Base-by-base conservation (phyloP, 1,140 invertebrate species). In the Lanistes nyassanus region DNA sequence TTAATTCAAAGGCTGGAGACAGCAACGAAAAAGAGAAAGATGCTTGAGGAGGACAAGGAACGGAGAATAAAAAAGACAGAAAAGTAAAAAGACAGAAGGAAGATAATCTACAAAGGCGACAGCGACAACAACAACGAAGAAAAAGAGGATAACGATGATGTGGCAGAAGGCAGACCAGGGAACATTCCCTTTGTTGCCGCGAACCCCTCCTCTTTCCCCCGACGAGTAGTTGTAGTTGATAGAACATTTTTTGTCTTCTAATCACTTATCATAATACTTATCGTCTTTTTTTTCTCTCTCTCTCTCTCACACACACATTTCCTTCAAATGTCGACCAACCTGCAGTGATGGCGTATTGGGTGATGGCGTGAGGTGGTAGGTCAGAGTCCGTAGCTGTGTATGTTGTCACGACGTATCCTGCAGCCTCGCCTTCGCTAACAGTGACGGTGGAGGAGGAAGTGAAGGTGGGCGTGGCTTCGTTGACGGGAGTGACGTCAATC, bases 381-480 rank as follows among this genome's bases (percentile, higher is more conserved):
- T 85, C 84, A 11, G 51, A 39, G 65, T 84, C 82, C 26, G 77
- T 77, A 19, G 83, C 83, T 0, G 70, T 77, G 73, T 82, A 81
- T 3, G 79, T 82, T 7, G 29, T 31, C n/a, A 81, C 31, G 23
- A 53, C 23, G 4, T 64, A 77, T 1, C 81, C 81, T 3, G 80
- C 68, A 16, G 76, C 56, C 11, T 71, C 55, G 58, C 72, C 72
- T 70, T 85, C 84, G 23, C 79, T 65, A n/a, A 80, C 62, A 2
- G 80, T 76, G 4, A 81, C 69, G 34, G 65, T 72, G 0, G 39
- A 62, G 34, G 71, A 56, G 21, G 74, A 60, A 7, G 78, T 51
- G 64, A 86, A 86, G 3, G 42, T 37, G 13, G 82, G 86, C 9
- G 72, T 64, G 51, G 51, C 26, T 64, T 87, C 83, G 77, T 87